Evolutionary conservation across 2,888 invertebrate genomes (phyloP).

Genomic region (Oligia fasciuncula): DNA sequence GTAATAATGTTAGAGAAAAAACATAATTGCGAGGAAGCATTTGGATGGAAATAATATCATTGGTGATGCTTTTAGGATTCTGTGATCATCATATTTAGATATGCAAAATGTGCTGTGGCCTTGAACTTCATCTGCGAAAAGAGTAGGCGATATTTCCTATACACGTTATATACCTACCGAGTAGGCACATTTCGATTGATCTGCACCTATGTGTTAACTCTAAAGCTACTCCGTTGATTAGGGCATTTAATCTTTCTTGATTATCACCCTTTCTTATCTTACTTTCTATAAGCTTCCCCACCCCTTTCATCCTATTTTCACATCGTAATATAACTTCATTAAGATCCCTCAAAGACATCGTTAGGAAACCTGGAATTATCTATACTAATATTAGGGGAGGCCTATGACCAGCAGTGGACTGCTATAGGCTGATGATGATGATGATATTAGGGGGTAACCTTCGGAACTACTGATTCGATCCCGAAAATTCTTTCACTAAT

Average conservation of each 20-base stretch:
- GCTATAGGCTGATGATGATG: too few species aligned
- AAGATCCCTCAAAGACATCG: too few species aligned
- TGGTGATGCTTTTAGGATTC: constrained; percentile 17
- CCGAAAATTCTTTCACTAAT: too few species aligned
- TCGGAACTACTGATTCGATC: too few species aligned
- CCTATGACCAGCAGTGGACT: too few species aligned
- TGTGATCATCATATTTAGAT: constrained; percentile 4
- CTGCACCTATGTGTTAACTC: too few species aligned
- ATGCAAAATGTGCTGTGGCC: background rate
- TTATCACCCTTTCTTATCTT: background rate
- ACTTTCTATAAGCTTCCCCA: background rate
- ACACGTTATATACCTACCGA: background rate
- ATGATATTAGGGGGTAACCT: too few species aligned
- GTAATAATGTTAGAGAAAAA: constrained; percentile 28
- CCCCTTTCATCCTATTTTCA: background rate
- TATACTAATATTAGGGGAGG: too few species aligned
- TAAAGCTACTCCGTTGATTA: background rate
- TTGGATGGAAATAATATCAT: constrained; percentile 23
- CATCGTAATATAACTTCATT: background rate
- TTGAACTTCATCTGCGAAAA: constrained; percentile 20
- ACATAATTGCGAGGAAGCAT: constrained; percentile 43
- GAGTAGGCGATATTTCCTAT: background rate
- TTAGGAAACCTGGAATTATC: too few species aligned
- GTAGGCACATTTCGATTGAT: too few species aligned
- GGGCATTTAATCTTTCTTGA: background rate